These are phyloP conservation scores for Pteronotus mesoamericanus DNA, from an alignment of 2,797 vertebrate species.

Conservation along the genomic window DNA sequence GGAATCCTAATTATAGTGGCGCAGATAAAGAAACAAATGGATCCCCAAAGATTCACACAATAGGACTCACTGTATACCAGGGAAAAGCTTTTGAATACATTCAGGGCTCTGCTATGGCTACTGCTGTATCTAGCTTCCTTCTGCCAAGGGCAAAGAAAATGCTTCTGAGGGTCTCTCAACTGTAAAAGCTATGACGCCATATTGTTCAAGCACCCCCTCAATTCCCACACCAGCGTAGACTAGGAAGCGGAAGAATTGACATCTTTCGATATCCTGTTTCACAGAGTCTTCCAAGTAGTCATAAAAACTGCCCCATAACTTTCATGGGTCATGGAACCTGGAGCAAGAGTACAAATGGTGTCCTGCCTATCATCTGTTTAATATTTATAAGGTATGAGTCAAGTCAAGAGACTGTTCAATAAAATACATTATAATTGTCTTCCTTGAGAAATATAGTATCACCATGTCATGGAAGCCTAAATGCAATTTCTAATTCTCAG, in stretches of 20 bases:
- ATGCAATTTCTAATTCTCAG: not conserved
- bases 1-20: not conserved
- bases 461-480: not conserved
- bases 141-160: not conserved
- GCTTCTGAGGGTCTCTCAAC: not conserved
- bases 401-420: not conserved
- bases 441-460: not conserved
- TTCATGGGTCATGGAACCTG: not conserved
- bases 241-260: not conserved
- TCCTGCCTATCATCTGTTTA: not conserved
- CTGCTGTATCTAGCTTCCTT: not conserved
- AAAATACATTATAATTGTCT: not conserved
- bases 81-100: not conserved
- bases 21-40: slow-evolving; percentile 10
- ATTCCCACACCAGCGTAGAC: not conserved
- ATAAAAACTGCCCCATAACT: not conserved
- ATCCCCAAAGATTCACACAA: not conserved
- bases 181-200: not conserved
- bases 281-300: not conserved
- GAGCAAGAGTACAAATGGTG: not conserved
- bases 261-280: not conserved
- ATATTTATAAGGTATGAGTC: not conserved
- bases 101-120: not conserved
- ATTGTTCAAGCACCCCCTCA: not conserved
- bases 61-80: not conserved